Conservation (phyloP, 1,140 invertebrate genomes). For the Drosophila kikkawai region DNA sequence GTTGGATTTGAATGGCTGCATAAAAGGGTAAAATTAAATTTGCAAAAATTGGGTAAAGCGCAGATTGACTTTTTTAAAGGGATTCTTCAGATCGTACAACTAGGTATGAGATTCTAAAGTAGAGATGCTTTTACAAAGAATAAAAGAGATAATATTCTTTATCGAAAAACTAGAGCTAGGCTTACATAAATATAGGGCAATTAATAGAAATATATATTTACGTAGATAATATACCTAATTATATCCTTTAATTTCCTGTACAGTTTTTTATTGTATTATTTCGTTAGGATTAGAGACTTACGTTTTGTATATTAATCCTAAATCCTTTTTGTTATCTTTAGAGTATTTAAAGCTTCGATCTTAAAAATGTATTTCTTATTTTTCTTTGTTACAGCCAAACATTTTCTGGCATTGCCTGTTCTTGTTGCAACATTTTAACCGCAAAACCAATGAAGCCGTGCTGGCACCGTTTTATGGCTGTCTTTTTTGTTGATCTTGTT, state of each 20-base stretch:
- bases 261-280: too few species aligned
- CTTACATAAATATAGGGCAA: neutral
- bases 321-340: neutral
- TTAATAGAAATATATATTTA: neutral
- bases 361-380: neutral
- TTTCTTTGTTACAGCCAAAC: conserved; percentile 8
- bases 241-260: too few species aligned
- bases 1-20: neutral
- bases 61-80: neutral
- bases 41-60: conserved; percentile 8
- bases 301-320: too few species aligned
- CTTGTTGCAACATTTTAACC: conserved; percentile 74
- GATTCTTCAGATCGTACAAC: neutral
- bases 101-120: neutral
- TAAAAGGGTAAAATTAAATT: conserved; percentile 16
- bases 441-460: conserved; percentile 58
- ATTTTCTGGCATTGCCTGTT: conserved; percentile 54
- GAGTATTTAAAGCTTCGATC: conserved; percentile 12
- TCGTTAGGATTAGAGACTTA: too few species aligned
- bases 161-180: neutral
- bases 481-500: conserved; percentile 61
- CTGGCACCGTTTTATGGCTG: conserved; percentile 14
- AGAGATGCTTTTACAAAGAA: neutral
- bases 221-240: too few species aligned
- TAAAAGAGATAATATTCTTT: neutral